These are phyloP conservation scores for Monochamus alternatus DNA, from an alignment of 2,888 invertebrate species.

Conservation along the genomic window DNA sequence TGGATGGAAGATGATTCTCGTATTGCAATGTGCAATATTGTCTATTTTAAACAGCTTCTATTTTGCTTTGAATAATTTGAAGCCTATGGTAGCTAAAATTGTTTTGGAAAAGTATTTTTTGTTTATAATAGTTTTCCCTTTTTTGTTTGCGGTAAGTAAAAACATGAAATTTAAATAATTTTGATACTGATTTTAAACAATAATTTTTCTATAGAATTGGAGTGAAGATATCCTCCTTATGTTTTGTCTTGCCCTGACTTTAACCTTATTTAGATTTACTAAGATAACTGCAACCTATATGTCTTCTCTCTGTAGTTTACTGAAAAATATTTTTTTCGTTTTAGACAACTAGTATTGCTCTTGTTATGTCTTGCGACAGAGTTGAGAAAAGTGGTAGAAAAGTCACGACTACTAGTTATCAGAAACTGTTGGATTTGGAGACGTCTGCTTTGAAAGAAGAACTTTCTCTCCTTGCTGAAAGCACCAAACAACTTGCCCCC, in stretches of 20 bases:
- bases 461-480: slow-evolving; percentile 37
- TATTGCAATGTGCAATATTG: slow-evolving; percentile 19
- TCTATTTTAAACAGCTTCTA: slow-evolving; percentile 39
- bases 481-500: slow-evolving; percentile 44
- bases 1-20: slow-evolving; percentile 40
- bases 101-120: slow-evolving; percentile 9
- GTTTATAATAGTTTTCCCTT: slow-evolving; percentile 9
- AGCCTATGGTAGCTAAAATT: background rate
- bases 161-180: background rate
- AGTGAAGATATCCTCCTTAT: too few relatives aligned
- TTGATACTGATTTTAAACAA: background rate
- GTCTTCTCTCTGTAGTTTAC: background rate
- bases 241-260: background rate
- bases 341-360: slow-evolving; percentile 35
- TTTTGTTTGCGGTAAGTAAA: slow-evolving; percentile 20
- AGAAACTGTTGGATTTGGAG: slow-evolving; percentile 10
- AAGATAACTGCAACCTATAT: background rate
- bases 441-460: slow-evolving; percentile 38
- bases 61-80: slow-evolving; percentile 19
- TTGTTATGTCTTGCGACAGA: slow-evolving; percentile 39
- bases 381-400: slow-evolving; percentile 34
- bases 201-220: too few relatives aligned
- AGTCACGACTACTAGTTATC: slow-evolving; percentile 27
- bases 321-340: slow-evolving; percentile 4
- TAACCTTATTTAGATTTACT: too few relatives aligned